These are phyloP conservation scores for Ispidina lecontei DNA, from an alignment of 2,797 vertebrate genomes.

Conservation along the genomic window DNA sequence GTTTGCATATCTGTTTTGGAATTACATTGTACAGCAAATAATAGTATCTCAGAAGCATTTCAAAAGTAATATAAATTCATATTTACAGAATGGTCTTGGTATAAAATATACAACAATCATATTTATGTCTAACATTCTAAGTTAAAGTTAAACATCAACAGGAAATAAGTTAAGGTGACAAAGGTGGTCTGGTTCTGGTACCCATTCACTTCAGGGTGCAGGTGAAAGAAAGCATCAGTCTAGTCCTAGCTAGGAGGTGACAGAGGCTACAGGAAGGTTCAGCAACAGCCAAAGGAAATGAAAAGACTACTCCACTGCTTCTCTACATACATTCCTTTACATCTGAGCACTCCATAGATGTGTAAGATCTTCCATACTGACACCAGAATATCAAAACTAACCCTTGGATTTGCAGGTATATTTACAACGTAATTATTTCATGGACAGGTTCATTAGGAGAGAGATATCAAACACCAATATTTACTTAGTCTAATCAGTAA, in stretches of 20 bases:
- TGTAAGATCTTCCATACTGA: slow-evolving; percentile 83
- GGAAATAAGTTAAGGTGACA: slow-evolving; percentile 82
- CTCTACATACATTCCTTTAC: slow-evolving; percentile 77
- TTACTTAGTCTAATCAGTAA: slow-evolving; percentile 78
- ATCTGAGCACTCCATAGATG: slow-evolving; percentile 76
- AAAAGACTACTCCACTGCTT: slow-evolving; percentile 73
- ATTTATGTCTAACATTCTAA: slow-evolving; percentile 79
- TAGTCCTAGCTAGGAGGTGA: slow-evolving; percentile 69
- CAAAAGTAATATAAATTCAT: slow-evolving; percentile 79
- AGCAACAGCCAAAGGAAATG: slow-evolving; percentile 75
- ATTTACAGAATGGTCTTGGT: slow-evolving; percentile 82
- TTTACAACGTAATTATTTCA: slow-evolving; percentile 81
- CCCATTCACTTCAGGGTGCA: slow-evolving; percentile 71
- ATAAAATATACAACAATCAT: slow-evolving; percentile 81
- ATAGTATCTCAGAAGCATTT: slow-evolving; percentile 83
- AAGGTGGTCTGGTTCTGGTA: slow-evolving; percentile 76
- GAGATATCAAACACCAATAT: slow-evolving; percentile 81
- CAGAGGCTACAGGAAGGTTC: slow-evolving; percentile 75
- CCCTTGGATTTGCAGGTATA: slow-evolving; percentile 80
- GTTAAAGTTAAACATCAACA: slow-evolving; percentile 75
- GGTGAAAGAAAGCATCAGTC: slow-evolving; percentile 75
- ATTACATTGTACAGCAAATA: slow-evolving; percentile 80
- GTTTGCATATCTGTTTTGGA: slow-evolving; percentile 82
- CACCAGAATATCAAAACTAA: slow-evolving; percentile 83
- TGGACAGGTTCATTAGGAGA: slow-evolving; percentile 78